A percentile compares a stretch with the other conserved stretches of the same genome.
These are phyloP conservation scores for Myopa tessellatipennis DNA, from an alignment of 2,888 invertebrate genomes.

Conservation along the genomic window DNA sequence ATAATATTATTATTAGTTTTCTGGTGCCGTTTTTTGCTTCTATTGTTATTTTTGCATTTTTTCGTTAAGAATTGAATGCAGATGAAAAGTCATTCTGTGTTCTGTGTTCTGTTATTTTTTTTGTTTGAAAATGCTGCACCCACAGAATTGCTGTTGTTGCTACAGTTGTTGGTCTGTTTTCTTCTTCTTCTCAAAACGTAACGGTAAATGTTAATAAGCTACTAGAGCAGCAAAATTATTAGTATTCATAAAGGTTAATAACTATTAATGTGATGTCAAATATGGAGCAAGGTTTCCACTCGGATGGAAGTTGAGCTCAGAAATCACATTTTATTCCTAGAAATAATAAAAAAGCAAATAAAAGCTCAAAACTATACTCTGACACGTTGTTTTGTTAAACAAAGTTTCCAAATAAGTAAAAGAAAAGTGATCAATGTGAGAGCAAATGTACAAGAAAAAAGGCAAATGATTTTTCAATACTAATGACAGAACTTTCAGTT, in stretches of 20 bases:
- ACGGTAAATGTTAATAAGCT: constrained; percentile 14
- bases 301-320: too few relatives aligned
- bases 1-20: background rate
- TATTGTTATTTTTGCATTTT: background rate
- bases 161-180: background rate
- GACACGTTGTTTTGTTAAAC: too few relatives aligned
- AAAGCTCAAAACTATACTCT: too few relatives aligned
- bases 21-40: background rate
- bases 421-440: too few relatives aligned
- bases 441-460: too few relatives aligned
- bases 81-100: background rate
- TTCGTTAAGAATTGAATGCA: background rate
- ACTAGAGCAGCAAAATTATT: background rate
- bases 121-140: constrained; percentile 9
- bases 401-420: too few relatives aligned
- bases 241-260: constrained; percentile 19
- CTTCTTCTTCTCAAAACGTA: background rate
- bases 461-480: too few relatives aligned
- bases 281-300: constrained; percentile 2
- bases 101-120: background rate
- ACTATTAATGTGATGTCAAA: background rate
- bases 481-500: too few relatives aligned
- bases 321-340: too few relatives aligned
- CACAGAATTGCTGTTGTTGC: background rate
- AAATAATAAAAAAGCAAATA: too few relatives aligned